Evolutionary conservation across 2,888 invertebrate species (phyloP), one percentile per base, ranked within the genome.

Genomic region (Polymixis lichenea): DNA sequence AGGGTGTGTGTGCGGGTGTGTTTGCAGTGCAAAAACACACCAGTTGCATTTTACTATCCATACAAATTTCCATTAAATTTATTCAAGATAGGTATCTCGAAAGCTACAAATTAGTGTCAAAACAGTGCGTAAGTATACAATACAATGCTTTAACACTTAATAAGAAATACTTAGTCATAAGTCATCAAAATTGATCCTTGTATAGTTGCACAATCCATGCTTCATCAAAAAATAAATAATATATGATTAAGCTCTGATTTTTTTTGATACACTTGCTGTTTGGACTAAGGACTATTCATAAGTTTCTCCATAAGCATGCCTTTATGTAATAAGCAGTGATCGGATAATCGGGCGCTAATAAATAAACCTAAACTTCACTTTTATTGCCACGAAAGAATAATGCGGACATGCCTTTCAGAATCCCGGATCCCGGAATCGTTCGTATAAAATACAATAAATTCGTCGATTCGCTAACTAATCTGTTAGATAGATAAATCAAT

Each of bases 141-240:
- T 46, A 77, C 55, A 55, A 60, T 69, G 80, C 62, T 58, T 58
- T 22, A 65, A 72, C 43, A 80, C 56, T 55, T 72, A 61, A 19
- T 66, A 51, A 51, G 7, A 71, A 80, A 78, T 83, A 83, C 80
- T 69, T 64, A 25, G 53, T 80, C 66, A 58, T 79, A 79, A 67
- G 61, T 51, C 13, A 17, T 77, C 51, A 19, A 46, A 70, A 67
- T 77, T 46, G 69, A 49, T 77, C 55, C 25, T 67, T 46, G 22
- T 56, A 15, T 15, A n/a, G 56, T 79, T 83, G 84, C 11, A 72
- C 79, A 62, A 78, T 80, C 83, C 71, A 78, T n/a, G 28, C 7
- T 13, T 13, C 28, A 49, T 56, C 0, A 56, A 51, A 19, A 32
- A 56, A 46, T 28, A 32, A 55, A 74, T 74, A n/a, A 46, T 22